These are phyloP conservation scores for Amia ocellicauda DNA, from an alignment of 2,113 vertebrate species.

Conservation along the genomic window DNA sequence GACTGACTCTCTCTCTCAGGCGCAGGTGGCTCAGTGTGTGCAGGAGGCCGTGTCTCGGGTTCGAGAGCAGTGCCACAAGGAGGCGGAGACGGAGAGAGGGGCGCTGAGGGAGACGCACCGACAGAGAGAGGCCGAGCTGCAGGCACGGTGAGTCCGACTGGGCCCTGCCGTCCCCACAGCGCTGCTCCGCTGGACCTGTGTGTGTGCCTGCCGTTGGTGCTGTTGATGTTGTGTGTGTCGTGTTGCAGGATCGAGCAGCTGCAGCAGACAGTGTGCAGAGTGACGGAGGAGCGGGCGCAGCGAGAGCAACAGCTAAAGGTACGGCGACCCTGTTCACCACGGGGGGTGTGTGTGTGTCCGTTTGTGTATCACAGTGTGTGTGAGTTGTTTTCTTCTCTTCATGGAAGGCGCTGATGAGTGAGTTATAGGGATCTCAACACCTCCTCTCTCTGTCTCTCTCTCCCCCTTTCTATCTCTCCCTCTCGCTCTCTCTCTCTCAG, in stretches of 20 bases:
- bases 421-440: too few relatives aligned
- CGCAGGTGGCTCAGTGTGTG: slow-evolving; percentile 28
- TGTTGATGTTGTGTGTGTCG: too few relatives aligned
- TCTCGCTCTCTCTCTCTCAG: slow-evolving; percentile 16
- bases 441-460: too few relatives aligned
- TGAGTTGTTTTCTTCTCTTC: too few relatives aligned
- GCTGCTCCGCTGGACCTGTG: too few relatives aligned
- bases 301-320: slow-evolving; percentile 63
- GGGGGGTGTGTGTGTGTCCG: too few relatives aligned
- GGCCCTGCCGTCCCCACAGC: too few relatives aligned
- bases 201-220: neutral
- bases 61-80: slow-evolving; percentile 25
- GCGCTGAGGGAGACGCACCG: slow-evolving; percentile 40
- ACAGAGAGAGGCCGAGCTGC: slow-evolving; percentile 42
- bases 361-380: too few relatives aligned
- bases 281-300: slow-evolving; percentile 51
- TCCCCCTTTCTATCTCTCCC: neutral
- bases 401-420: too few relatives aligned
- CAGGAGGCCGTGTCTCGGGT: slow-evolving; percentile 19
- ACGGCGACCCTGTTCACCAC: too few relatives aligned
- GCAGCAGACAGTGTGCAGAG: slow-evolving; percentile 43
- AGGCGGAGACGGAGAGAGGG: slow-evolving; percentile 38
- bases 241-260: slow-evolving; percentile 42
- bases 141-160: slow-evolving; percentile 23
- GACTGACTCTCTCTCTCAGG: slow-evolving; percentile 10